A percentile compares a stretch with the other conserved stretches of the same genome.
phyloP scores from a whole-genome alignment of 2,113 vertebrate species.

The Phylloscopus trochilus region DNA sequence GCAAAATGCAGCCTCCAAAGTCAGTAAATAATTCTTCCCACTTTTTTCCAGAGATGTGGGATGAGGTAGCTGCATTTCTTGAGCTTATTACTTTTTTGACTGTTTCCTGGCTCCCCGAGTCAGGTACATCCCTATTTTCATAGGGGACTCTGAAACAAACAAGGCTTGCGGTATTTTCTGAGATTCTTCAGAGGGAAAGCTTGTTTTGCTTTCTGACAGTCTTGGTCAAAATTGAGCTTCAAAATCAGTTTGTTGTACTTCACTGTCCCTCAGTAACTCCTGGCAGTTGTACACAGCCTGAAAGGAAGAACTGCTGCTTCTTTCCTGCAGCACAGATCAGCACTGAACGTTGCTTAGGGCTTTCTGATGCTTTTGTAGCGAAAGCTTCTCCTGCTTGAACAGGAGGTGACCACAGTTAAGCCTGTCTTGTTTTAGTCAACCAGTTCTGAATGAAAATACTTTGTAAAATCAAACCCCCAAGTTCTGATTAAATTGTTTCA shows the following conservation, averaged over 20 bases:
- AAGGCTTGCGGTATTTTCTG: not conserved
- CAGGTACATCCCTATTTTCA: rapidly evolving
- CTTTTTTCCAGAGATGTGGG: not conserved
- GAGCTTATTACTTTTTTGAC: not conserved
- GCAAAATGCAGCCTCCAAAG: not conserved
- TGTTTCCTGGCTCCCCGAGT: rapidly evolving
- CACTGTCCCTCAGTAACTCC: not conserved
- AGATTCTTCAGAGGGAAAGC: not conserved
- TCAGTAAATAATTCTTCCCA: not conserved
- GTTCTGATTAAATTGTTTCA: not conserved
- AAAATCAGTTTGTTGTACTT: not conserved
- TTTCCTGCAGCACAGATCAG: not conserved
- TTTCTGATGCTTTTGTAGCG: not conserved
- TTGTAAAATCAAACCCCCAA: not conserved
- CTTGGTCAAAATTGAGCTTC: not conserved
- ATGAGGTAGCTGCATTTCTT: not conserved
- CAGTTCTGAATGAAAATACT: not conserved
- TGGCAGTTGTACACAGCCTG: not conserved
- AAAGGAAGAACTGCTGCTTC: not conserved
- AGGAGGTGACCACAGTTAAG: not conserved
- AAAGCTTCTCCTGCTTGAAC: not conserved
- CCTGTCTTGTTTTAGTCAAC: not conserved
- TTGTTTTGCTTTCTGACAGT: not conserved
- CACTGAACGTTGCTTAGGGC: rapidly evolving
- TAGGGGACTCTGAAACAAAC: not conserved